Evolutionary conservation across 1,140 invertebrate genomes (phyloP), one percentile per base, ranked within the genome.

Genomic region (Pachypeltis micranthus): DNA sequence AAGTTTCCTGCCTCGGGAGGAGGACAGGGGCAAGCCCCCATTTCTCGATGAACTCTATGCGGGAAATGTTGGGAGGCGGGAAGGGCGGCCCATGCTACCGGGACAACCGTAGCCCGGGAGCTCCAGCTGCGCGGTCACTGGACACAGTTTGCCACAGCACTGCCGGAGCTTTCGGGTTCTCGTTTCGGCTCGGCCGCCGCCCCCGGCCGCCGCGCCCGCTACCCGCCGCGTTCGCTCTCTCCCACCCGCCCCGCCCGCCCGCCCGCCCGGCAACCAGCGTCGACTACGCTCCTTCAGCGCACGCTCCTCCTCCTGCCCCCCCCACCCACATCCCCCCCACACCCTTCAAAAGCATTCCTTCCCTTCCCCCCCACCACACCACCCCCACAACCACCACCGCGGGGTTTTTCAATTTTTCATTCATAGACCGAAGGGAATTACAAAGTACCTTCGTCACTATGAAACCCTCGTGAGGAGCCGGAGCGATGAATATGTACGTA

Each of bases 1-100:
- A 77, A 79, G 85, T 85, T 81, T 90, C 88, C 86, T 90, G 87
- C 83, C 88, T 87, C 84, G 89, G 88, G 81, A 85, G 87, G 83
- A 91, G 86, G 85, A 91, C 89, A 85, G 90, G 89, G 82, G 88
- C 90, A 79, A 91, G 86, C 85, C 90, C 89, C 90, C 89, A 92
- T 90, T 89, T 89, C 81, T 91, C 90, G 80, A 90, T 85, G 80
- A 91, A 89, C 83, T 91, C 88, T 86, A 91, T 87, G 81, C 88
- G 88, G 82, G 89, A 89, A 93, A 93, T 92, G 85, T 88, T 91
- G 86, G 81, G 82, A 74, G 73, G 74, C 76, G 75, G 70, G 71
- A 71, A 70, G 70, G 70, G 68, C n/a, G n/a, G n/a, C 71, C 61
- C 64, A 55, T 54, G 59, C 58, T 63, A 19, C 44, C 31, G 28